Base-by-base conservation (phyloP, 2,888 invertebrate genomes). In the Scelioninae gen. 1 region DNA sequence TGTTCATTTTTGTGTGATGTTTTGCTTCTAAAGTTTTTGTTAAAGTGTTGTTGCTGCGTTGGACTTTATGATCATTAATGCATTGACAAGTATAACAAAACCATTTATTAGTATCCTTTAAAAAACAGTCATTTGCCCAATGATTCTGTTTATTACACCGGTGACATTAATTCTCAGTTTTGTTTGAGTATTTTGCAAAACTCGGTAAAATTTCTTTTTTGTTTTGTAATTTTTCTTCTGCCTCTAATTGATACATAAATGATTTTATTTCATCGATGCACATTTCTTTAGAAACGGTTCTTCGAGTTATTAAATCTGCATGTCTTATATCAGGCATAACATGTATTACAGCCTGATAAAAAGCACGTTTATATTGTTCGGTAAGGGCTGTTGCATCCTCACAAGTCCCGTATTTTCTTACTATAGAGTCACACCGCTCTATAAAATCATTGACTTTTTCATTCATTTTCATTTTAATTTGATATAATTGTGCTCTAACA, bases 401-500 rank as follows among this genome's bases (percentile, higher is more conserved):
- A 29, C 83, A 80, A 1, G 32, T 10, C 23, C 82, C 85, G n/a
- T 83, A 82, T 49, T 86, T 77, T 77, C 83, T 65, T 31, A 85
- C 63, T 0, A 85, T 83, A 9, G 69, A 31, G 8, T 84, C 85
- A 31, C 80, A 84, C 0, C 79, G 40, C 51, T 85, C 84, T 45
- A 74, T 79, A n/a, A 85, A 85, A 55, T 85, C 66, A 53, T 55
- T n/a, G 0, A 86, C 77, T 63, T 65, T 83, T 69, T 86, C 85
- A 8, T 72, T 56, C 49, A n/a, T 72, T 51, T 56, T 78, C 79
- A 83, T 84, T 47, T 74, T 85, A 6, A 82, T 56, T n/a, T 68
- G 16, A 34, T 86, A 85, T 4, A 84, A 29, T 53, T 68, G 45
- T 8, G 76, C 31, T 74, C 84, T 69, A 13, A 86, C 76, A 0